These are phyloP conservation scores for Leptodactylus fallax DNA, from an alignment of 2,797 vertebrate genomes.

Conservation along the genomic window DNA sequence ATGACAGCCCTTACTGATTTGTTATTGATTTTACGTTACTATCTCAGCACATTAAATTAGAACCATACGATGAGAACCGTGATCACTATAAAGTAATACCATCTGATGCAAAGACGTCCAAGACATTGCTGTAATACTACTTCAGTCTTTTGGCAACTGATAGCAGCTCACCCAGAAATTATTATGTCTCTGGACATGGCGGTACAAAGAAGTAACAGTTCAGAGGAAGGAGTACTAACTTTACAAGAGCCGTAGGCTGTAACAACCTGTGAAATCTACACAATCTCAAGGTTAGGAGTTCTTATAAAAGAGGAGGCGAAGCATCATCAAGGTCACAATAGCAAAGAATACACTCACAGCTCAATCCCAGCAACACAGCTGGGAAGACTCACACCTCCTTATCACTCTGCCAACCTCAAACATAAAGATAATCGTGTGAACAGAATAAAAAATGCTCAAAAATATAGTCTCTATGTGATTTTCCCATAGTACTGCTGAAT, in stretches of 20 bases:
- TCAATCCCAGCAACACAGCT: constrained; percentile 5
- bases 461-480: not conserved
- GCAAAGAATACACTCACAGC: not conserved
- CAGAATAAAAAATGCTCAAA: too few relatives aligned
- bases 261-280: constrained; percentile 16
- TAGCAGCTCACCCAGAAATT: constrained; percentile 3
- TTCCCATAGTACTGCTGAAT: not conserved
- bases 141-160: not conserved
- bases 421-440: not conserved
- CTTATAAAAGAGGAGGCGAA: not conserved
- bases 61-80: not conserved
- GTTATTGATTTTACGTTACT: not conserved
- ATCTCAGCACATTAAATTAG: not conserved
- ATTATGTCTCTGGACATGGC: not conserved
- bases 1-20: too few relatives aligned
- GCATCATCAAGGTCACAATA: constrained; percentile 14
- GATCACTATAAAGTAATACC: not conserved
- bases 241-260: not conserved
- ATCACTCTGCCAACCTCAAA: not conserved
- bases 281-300: constrained; percentile 28
- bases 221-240: not conserved
- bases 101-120: not conserved
- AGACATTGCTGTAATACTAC: not conserved
- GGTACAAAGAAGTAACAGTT: not conserved
- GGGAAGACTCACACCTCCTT: not conserved